Percentiles rank a stretch among this genome's conserved stretches.
phyloP scores from a whole-genome alignment of 2,113 vertebrate species.

The Gopherus flavomarginatus region DNA sequence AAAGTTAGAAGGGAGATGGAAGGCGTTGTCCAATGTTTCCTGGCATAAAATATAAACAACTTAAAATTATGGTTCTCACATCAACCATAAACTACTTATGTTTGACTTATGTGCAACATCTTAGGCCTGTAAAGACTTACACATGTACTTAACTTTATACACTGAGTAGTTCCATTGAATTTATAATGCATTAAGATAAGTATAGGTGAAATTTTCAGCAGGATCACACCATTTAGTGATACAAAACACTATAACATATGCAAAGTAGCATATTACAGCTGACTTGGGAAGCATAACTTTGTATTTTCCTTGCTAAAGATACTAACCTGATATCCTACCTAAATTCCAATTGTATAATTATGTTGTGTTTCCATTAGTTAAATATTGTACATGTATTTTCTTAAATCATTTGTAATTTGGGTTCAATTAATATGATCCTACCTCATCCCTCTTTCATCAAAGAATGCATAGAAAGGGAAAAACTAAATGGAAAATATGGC shows the following conservation, averaged over 20 bases:
- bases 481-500: rapidly evolving
- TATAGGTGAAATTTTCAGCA: background rate
- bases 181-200: rapidly evolving
- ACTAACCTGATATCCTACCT: background rate
- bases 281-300: rapidly evolving
- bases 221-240: rapidly evolving
- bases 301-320: background rate
- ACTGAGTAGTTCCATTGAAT: background rate
- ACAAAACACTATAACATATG: background rate
- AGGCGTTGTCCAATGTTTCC: background rate
- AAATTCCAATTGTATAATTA: background rate
- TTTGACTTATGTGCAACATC: background rate
- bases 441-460: background rate
- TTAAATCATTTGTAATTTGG: background rate
- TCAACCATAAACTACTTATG: background rate
- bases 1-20: background rate
- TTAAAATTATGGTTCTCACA: background rate
- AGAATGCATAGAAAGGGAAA: background rate
- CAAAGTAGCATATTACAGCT: background rate
- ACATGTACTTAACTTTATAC: background rate
- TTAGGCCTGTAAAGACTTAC: rapidly evolving
- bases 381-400: background rate
- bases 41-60: too few species aligned
- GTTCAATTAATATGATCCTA: background rate
- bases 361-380: background rate